Conservation (phyloP, 1,140 invertebrate genomes). For the Micrasema minimum region DNA sequence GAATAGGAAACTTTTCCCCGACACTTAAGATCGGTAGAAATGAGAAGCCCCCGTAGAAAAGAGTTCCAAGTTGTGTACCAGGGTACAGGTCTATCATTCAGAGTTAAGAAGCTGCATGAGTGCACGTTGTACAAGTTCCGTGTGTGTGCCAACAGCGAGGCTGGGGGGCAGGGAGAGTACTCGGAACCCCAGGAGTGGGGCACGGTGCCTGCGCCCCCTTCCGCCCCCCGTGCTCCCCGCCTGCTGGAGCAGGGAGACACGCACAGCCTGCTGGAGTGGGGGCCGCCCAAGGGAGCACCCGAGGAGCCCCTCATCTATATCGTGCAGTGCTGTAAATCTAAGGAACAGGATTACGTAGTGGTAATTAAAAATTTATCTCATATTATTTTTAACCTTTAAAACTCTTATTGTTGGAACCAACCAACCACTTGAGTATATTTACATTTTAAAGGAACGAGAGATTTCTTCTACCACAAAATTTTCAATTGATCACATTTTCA, state of each 20-base stretch:
- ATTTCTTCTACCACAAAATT: too few relatives aligned
- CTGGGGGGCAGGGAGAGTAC: constrained; percentile 82
- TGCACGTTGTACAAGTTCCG: constrained; percentile 82
- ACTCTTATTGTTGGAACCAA: too few relatives aligned
- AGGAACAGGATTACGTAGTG: constrained; percentile 72
- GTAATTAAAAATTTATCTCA: constrained; percentile 61
- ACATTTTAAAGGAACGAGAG: too few relatives aligned
- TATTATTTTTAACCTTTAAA: too few relatives aligned
- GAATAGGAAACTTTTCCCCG: constrained; percentile 80
- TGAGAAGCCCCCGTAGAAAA: constrained; percentile 73
- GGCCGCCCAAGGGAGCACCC: constrained; percentile 62
- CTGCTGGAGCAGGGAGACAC: constrained; percentile 64
- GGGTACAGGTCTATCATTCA: constrained; percentile 78
- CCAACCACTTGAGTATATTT: too few relatives aligned
- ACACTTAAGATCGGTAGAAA: constrained; percentile 79
- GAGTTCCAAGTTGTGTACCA: constrained; percentile 83
- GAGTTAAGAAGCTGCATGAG: constrained; percentile 84
- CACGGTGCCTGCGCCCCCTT: constrained; percentile 82
- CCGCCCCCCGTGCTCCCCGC: constrained; percentile 76
- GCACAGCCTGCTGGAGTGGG: constrained; percentile 68
- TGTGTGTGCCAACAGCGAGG: constrained; percentile 83
- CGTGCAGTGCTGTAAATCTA: constrained; percentile 72
- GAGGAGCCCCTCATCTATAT: constrained; percentile 75
- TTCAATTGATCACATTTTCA: too few relatives aligned
- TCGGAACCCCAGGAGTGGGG: constrained; percentile 75